Conservation (phyloP, 2,888 invertebrate genomes). For the Drosophila sordidapex region DNA sequence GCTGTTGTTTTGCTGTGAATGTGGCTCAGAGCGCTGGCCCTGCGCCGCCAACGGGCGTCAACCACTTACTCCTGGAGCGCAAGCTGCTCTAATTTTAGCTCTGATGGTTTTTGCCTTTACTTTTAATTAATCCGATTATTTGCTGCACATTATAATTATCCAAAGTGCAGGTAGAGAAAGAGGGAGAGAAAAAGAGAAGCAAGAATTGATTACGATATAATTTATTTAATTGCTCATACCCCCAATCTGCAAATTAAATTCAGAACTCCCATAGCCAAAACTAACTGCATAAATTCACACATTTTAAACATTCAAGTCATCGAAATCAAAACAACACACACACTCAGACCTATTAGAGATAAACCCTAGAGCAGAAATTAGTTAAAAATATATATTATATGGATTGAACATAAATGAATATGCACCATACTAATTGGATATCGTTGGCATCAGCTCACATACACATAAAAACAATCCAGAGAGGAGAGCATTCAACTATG, state of each 20-base stretch:
- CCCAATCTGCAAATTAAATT: neutral
- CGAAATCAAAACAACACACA: neutral
- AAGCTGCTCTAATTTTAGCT: slow-evolving; percentile 27
- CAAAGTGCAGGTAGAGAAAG: slow-evolving; percentile 14
- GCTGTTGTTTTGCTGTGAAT: slow-evolving; percentile 6
- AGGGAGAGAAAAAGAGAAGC: slow-evolving; percentile 10
- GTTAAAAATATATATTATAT: neutral
- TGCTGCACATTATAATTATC: slow-evolving; percentile 62
- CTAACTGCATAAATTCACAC: neutral
- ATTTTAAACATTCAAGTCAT: neutral
- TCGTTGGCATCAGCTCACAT: slow-evolving; percentile 1
- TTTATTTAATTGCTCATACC: slow-evolving; percentile 3
- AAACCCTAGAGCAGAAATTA: neutral
- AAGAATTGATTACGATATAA: slow-evolving; percentile 60
- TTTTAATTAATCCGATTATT: slow-evolving; percentile 74
- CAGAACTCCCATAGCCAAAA: neutral
- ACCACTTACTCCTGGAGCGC: slow-evolving; percentile 10
- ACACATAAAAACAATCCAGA: neutral
- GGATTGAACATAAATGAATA: neutral
- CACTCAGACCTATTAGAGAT: neutral
- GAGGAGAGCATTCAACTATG: slow-evolving; percentile 14
- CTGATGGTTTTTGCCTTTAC: slow-evolving; percentile 42
- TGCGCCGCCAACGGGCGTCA: slow-evolving; percentile 29
- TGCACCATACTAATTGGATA: slow-evolving; percentile 9
- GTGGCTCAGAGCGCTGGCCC: slow-evolving; percentile 14